These are phyloP conservation scores for Drusus annulatus DNA, from an alignment of 1,140 invertebrate genomes.

Conservation along the genomic window DNA sequence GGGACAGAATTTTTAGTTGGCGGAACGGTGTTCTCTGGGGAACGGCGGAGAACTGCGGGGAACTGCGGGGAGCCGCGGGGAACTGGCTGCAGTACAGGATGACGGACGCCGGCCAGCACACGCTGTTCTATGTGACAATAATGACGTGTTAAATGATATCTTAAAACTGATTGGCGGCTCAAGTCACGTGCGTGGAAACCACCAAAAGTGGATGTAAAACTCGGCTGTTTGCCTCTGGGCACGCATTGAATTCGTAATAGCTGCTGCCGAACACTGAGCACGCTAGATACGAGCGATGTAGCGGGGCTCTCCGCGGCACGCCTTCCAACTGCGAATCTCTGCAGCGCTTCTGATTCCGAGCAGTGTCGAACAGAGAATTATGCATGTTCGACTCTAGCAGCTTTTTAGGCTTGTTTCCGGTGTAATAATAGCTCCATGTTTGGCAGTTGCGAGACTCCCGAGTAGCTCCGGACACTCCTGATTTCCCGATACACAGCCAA, in stretches of 20 bases:
- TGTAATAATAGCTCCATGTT: background rate
- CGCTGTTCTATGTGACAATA: constrained; percentile 23
- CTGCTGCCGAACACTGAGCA: background rate
- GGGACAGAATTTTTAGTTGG: too few relatives aligned
- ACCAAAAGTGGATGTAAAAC: constrained; percentile 58
- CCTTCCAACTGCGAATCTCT: background rate
- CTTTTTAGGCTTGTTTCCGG: constrained; percentile 1
- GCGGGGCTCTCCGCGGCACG: background rate
- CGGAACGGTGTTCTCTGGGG: too few relatives aligned
- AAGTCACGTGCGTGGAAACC: constrained; percentile 50
- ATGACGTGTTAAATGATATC: constrained; percentile 35
- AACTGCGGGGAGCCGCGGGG: too few relatives aligned
- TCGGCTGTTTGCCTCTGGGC: constrained; percentile 37
- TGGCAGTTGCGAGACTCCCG: background rate
- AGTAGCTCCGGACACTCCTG: too few relatives aligned
- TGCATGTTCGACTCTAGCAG: background rate
- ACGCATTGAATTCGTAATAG: constrained; percentile 34
- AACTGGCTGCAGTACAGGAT: too few relatives aligned
- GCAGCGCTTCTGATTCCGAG: background rate
- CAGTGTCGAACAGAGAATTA: constrained; percentile 1
- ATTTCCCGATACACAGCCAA: background rate
- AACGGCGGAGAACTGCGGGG: too few relatives aligned
- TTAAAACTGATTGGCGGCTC: constrained; percentile 14
- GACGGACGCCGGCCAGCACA: background rate
- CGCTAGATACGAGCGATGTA: too few relatives aligned